Evolutionary conservation across 2,113 vertebrate genomes (phyloP).

Genomic region (Manacus vitellinus): DNA sequence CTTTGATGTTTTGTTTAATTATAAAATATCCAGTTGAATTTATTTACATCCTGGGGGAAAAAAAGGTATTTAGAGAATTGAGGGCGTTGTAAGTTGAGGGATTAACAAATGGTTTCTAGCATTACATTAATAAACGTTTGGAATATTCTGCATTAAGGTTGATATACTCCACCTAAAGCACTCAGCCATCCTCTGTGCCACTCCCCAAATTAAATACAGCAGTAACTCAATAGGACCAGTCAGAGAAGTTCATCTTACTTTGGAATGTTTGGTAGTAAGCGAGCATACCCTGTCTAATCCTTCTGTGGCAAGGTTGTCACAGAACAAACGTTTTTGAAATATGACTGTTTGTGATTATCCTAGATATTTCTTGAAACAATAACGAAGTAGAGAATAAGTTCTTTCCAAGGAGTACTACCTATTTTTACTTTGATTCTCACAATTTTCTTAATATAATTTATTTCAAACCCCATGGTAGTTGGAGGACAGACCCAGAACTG

Average conservation of each 20-base stretch:
- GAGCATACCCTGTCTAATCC: neutral
- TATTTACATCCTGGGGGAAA: neutral
- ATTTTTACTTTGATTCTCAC: neutral
- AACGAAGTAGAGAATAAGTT: neutral
- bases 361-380: neutral
- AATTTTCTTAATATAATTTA: neutral
- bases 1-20: neutral
- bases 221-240: neutral
- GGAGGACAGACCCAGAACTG: neutral
- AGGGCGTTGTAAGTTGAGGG: neutral
- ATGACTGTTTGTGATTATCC: neutral
- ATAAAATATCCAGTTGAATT: neutral
- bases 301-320: neutral
- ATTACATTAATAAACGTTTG: neutral
- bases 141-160: neutral
- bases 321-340: neutral
- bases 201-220: neutral
- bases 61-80: neutral
- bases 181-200: accelerated
- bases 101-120: neutral
- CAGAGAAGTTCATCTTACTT: neutral
- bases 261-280: neutral
- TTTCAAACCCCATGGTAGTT: neutral
- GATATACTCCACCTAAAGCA: neutral
- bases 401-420: neutral